Conservation (phyloP, 2,888 invertebrate genomes). For the Tuta absoluta region DNA sequence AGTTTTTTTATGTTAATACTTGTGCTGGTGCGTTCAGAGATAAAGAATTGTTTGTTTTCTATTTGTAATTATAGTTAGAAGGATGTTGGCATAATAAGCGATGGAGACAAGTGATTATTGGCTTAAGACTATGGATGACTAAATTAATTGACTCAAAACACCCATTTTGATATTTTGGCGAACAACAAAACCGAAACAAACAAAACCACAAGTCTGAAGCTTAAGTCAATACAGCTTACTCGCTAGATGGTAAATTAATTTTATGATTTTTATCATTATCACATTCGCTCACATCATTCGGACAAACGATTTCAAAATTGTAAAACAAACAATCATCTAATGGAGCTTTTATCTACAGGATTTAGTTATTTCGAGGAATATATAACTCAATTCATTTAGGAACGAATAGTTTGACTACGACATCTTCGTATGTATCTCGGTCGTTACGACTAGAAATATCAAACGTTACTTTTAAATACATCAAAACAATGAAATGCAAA, state of each 20-base stretch:
- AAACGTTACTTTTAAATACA: slow-evolving; percentile 52
- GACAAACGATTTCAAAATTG: slow-evolving; percentile 52
- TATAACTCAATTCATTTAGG: slow-evolving; percentile 62
- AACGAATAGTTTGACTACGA: slow-evolving; percentile 66
- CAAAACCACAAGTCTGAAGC: slow-evolving; percentile 35
- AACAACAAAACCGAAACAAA: slow-evolving; percentile 46
- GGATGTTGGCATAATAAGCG: slow-evolving; percentile 71
- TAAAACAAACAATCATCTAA: slow-evolving; percentile 55
- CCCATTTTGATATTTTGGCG: slow-evolving; percentile 62
- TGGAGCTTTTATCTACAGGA: slow-evolving; percentile 57
- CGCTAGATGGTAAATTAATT: slow-evolving; percentile 60
- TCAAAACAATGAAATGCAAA: slow-evolving; percentile 55
- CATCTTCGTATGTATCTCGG: slow-evolving; percentile 68
- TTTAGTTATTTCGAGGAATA: slow-evolving; percentile 47
- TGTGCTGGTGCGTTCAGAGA: slow-evolving; percentile 71
- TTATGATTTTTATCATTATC: slow-evolving; percentile 58
- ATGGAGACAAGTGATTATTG: slow-evolving; percentile 55
- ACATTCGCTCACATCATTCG: slow-evolving; percentile 67
- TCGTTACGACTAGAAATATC: slow-evolving; percentile 73
- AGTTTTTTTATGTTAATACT: slow-evolving; percentile 58
- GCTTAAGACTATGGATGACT: slow-evolving; percentile 76
- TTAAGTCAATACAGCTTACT: slow-evolving; percentile 52
- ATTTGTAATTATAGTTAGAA: slow-evolving; percentile 56
- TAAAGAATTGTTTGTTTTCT: slow-evolving; percentile 49
- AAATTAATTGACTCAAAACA: slow-evolving; percentile 77